Base-by-base conservation (phyloP, 2,888 invertebrate genomes). In the Mythimna pallens region DNA sequence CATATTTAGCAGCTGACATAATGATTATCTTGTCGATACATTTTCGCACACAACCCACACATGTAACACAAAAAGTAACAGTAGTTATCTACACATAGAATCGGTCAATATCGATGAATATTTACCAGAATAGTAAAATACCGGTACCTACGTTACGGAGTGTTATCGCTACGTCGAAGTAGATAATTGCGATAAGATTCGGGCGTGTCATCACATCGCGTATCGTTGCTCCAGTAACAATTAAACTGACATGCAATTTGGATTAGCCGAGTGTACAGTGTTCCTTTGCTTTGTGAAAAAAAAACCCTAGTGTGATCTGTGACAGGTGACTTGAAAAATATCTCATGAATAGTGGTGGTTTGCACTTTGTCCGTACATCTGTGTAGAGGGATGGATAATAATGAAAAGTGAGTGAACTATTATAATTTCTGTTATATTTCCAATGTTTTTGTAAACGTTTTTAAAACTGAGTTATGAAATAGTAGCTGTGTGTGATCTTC, bases 181-280 rank as follows among this genome's bases (percentile, higher is more conserved):
- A 73, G 73, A 73, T 78, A 75, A 82, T 84, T 76, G 59, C 61
- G 87, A 87, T 87, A 86, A 86, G 76, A 79, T 76, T 74, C 63
- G 75, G 86, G 83, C 72, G 83, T 83, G 79, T 65, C 84, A 69
- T 59, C 59, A 65, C 73, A 73, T 65, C 68, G 62, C 69, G 64
- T 64, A 64, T 63, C 43, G 69, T 68, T 52, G 65, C 59, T 67
- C n/a, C 36, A 72, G 79, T 76, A 70, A 65, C 71, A 83, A 79
- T 75, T 63, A 83, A 10, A 57, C 17, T 20, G 12, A 43, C 75
- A 58, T 52, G 34, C 61, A 59, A 55, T 67, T 73, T 62, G 34
- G 43, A 59, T 66, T 69, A 25, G n/a, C n/a, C 34, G 43, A 66
- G 63, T 81, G 63, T 63, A 57, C 12, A n/a, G 65, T 61, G 54